Percentiles rank a stretch among this genome's conserved stretches.
phyloP scores from a whole-genome alignment of 2,797 vertebrate species.

The Micrastur ruficollis region DNA sequence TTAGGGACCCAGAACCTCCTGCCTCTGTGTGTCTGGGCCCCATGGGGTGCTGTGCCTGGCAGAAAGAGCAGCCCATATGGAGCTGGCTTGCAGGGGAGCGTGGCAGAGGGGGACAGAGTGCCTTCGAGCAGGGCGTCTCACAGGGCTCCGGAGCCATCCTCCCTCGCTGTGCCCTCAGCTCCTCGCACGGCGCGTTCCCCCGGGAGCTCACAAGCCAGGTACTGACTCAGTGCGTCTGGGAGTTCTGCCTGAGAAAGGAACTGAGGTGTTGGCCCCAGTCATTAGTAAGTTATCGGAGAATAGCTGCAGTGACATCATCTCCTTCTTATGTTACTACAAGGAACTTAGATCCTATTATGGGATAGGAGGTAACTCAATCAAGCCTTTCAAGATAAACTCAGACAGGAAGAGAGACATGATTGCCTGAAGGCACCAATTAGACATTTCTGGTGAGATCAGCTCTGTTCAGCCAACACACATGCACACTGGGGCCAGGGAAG shows the following conservation, averaged over 20 bases:
- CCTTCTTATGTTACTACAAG: constrained; percentile 60
- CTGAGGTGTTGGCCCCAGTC: constrained; percentile 35
- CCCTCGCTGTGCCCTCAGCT: neutral
- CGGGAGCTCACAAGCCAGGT: neutral
- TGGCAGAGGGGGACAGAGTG: neutral
- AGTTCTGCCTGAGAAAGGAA: constrained; percentile 27
- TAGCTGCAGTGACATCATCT: constrained; percentile 59
- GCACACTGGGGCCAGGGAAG: neutral
- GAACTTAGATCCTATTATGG: constrained; percentile 50
- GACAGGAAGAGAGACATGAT: constrained; percentile 55
- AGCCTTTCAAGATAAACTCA: constrained; percentile 67
- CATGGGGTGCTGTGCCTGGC: neutral
- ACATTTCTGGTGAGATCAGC: constrained; percentile 57
- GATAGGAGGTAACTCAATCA: constrained; percentile 49
- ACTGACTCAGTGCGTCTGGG: neutral
- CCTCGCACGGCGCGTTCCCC: neutral
- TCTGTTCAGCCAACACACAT: neutral
- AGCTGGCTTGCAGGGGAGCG: neutral
- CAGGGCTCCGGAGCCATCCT: fast-evolving
- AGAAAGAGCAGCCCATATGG: neutral
- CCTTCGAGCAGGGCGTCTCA: neutral
- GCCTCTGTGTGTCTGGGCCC: neutral
- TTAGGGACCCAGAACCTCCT: neutral
- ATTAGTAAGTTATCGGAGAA: constrained; percentile 18
- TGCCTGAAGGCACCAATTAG: constrained; percentile 59